Base-by-base conservation (phyloP, 2,797 vertebrate genomes). In the Hozukius guyotensis region DNA sequence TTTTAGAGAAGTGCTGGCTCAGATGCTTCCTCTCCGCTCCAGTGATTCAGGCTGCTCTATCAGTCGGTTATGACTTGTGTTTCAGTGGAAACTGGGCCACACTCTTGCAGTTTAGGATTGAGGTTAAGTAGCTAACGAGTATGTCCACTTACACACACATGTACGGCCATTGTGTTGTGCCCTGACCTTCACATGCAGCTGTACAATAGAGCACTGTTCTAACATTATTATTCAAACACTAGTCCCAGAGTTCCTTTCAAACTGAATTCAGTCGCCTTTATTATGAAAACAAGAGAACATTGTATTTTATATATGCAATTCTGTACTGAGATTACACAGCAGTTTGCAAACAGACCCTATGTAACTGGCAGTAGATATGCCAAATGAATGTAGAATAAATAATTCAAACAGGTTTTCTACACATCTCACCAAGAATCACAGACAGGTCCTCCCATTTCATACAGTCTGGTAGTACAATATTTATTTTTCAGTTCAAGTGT, bases 381-480 rank as follows among this genome's bases (percentile, higher is more conserved):
- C 85, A 86, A 87, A 90, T 80, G 79, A 91, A 92, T 85, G 88
- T 73, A 81, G 88, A 94, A 94, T 94, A 93, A 95, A 89, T 94
- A 88, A 93, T 80, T 93, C 89, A 92, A 90, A 93, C 78, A 85
- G 85, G 60, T 78, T 87, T 93, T 94, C 93, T 94, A 96, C 93
- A 94, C 55, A 91, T 95, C 94, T 93, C 93, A 91, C 92, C 94
- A 89, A 96, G 93, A 97, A 97, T 95, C 92, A 79, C 96, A 97
- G 96, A 97, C 96, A 96, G 94, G 57, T 96, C 94, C 36, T 95
- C 73, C 94, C 93, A 94, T 96, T 96, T 96, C 95, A 93, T 97
- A 97, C 95, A 96, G 95, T 97, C 96, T 95, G 96, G 96, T 97
- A 96, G 96, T 97, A 98, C 97, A 98, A 97, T 97, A 98, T 98